Evolutionary conservation across 2,888 invertebrate genomes (phyloP), one percentile per base, ranked within the genome.

Genomic region (Drosophila kambysellisi): DNA sequence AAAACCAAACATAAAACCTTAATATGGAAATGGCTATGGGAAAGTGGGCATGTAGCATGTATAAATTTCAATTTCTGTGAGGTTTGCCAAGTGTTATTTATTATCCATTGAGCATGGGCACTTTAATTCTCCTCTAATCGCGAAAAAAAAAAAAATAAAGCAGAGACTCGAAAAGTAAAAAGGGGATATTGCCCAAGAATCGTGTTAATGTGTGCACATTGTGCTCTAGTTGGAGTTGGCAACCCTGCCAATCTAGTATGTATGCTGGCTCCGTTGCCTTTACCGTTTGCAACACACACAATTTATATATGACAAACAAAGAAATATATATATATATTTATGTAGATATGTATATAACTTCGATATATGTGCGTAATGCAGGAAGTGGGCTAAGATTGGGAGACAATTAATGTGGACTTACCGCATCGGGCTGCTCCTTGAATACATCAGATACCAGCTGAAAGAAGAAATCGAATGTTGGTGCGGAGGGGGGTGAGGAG

Each of bases 401-500:
- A 33, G 43, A 54, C 29, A 56, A 52, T 53, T 25, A 43, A 67
- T 57, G 32, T 12, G 2, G 8, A 88, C 91, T 88, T 82, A 91
- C 91, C 81, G 91, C 91, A 82, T 91, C 90, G 35, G 79, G 69
- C 70, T 91, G 91, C 51, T 90, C 86, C 67, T 89, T 76, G 73
- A 91, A 91, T 30, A 91, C 91, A 39, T 91, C 91, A 59, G 91
- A 81, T 15, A 91, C 91, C 83, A 91, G 81, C 91, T 91, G 74
- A 46, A 46, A 46, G 46, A 7, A 46, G 4, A 46, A 46, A 46
- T 4, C 20, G 20, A 46, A 0, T 7, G 48, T 17, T 29, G 17
- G 2, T 29, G 48, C 15, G 17, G 15, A 50, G 17, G 3, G 50
- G 11, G 11, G 50, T 17, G 51, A 29, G 32, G 41, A 29, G 11